These are phyloP conservation scores for Thalpophila matura DNA, from an alignment of 2,888 invertebrate species.

Conservation along the genomic window DNA sequence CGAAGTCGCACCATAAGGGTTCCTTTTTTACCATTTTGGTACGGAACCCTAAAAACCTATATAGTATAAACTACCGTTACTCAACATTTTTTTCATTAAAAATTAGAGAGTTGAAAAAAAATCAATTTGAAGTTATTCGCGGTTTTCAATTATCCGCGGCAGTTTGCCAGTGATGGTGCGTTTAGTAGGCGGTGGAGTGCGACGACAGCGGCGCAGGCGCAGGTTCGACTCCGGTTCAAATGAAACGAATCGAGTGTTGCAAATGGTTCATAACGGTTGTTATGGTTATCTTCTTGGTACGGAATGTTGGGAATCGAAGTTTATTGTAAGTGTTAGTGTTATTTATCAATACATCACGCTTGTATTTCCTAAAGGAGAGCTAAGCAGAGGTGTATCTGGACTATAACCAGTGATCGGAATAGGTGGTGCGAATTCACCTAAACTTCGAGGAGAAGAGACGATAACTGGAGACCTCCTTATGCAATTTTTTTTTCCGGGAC, in stretches of 20 bases:
- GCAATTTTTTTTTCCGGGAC: too few species aligned
- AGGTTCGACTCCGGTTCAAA: slow-evolving; percentile 44
- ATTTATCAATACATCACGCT: too few species aligned
- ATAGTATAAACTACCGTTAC: slow-evolving; percentile 34
- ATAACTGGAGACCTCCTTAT: too few species aligned
- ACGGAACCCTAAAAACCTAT: too few species aligned
- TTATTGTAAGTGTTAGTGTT: slow-evolving; percentile 14
- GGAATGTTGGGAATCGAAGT: slow-evolving; percentile 30
- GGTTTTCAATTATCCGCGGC: slow-evolving; percentile 50
- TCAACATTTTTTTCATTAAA: slow-evolving; percentile 22
- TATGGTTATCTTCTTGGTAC: slow-evolving; percentile 27
- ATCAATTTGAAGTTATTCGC: slow-evolving; percentile 50
- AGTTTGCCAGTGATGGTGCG: slow-evolving; percentile 44
- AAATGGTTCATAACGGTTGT: slow-evolving; percentile 62
- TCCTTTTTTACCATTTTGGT: too few species aligned
- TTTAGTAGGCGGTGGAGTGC: slow-evolving; percentile 41
- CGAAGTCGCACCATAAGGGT: too few species aligned
- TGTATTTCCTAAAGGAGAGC: background rate
- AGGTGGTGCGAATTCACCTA: too few species aligned
- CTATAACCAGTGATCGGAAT: too few species aligned
- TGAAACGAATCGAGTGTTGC: slow-evolving; percentile 62
- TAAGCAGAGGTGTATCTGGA: too few species aligned
- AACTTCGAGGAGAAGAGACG: too few species aligned
- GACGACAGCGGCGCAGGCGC: too few species aligned
- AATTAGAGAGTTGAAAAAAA: slow-evolving; percentile 48